Evolutionary conservation across 2,113 vertebrate genomes (phyloP).

Genomic region (Tetrao urogallus): DNA sequence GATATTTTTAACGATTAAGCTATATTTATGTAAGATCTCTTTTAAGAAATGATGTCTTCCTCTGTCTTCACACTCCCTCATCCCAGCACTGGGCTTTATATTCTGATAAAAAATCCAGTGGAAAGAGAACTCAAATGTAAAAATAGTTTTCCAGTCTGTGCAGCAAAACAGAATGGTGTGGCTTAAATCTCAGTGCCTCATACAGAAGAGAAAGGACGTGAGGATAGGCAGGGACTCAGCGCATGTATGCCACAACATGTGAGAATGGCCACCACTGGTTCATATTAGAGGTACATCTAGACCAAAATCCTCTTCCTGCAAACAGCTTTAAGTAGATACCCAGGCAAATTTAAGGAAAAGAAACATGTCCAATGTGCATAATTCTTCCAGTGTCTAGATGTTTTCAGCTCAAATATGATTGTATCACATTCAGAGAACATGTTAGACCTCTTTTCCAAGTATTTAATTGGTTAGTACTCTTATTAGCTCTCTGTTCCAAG

Average conservation of each 20-base stretch:
- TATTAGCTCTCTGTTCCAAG: neutral
- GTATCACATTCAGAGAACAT: neutral
- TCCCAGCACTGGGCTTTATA: neutral
- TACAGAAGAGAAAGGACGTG: rapidly evolving
- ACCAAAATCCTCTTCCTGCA: neutral
- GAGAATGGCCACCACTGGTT: neutral
- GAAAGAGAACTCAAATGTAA: neutral
- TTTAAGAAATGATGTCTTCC: neutral
- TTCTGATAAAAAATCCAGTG: neutral
- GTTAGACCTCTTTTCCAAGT: neutral
- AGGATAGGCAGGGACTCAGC: neutral
- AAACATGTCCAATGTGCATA: neutral
- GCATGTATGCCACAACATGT: neutral
- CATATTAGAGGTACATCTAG: neutral
- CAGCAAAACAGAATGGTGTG: neutral
- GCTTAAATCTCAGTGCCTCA: neutral
- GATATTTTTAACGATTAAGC: conserved; percentile 32
- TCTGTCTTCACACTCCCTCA: neutral
- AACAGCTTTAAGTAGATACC: neutral
- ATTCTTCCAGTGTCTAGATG: neutral
- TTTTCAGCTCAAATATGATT: neutral
- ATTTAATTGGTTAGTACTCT: neutral
- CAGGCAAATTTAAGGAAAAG: neutral
- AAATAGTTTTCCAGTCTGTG: neutral
- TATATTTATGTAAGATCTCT: neutral